Conservation (phyloP, 2,888 invertebrate species). For the Salticus scenicus region DNA sequence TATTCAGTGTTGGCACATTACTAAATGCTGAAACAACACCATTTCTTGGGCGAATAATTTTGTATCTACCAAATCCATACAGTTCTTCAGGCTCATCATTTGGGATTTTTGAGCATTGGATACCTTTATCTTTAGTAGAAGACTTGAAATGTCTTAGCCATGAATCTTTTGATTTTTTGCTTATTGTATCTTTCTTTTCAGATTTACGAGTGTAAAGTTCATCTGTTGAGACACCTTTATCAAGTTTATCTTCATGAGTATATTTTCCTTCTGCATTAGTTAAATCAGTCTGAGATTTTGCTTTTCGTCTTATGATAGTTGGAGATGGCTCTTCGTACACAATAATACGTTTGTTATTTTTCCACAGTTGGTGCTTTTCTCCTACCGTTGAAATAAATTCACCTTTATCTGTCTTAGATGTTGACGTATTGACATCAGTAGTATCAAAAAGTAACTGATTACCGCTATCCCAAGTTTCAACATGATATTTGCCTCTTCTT, state of each 20-base stretch:
- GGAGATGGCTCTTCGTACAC: conserved; percentile 58
- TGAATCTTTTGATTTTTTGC: conserved; percentile 55
- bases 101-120: conserved; percentile 59
- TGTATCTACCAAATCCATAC: conserved; percentile 47
- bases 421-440: conserved; percentile 47
- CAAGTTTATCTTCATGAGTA: conserved; percentile 41
- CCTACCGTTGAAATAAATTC: conserved; percentile 59
- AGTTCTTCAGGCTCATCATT: conserved; percentile 49
- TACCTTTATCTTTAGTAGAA: conserved; percentile 65
- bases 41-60: conserved; percentile 69
- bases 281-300: conserved; percentile 60
- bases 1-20: conserved; percentile 69
- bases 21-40: conserved; percentile 72
- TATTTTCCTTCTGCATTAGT: conserved; percentile 25
- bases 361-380: conserved; percentile 64
- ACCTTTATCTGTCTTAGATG: conserved; percentile 47
- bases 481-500: conserved; percentile 50
- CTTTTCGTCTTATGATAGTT: conserved; percentile 49
- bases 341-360: conserved; percentile 49
- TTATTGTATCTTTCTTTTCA: conserved; percentile 43
- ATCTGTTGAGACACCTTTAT: conserved; percentile 58
- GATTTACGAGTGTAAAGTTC: conserved; percentile 45
- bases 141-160: conserved; percentile 54
- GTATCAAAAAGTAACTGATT: conserved; percentile 57
- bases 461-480: conserved; percentile 64